Percentiles rank a stretch among this genome's conserved stretches.
These are phyloP conservation scores for Varanus salvator DNA, from an alignment of 2,113 vertebrate genomes.

Conservation along the genomic window DNA sequence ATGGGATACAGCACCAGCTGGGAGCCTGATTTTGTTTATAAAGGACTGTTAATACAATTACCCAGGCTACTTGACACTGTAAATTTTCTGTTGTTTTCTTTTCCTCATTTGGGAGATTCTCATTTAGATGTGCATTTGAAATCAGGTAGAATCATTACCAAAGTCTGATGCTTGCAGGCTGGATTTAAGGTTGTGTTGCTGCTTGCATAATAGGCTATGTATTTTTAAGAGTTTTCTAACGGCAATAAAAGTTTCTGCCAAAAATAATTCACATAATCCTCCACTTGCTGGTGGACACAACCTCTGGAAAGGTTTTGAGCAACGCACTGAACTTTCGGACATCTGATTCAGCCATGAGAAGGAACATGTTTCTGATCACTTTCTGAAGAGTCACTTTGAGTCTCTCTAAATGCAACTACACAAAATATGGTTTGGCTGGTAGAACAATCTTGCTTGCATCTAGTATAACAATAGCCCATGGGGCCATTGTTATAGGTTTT, in stretches of 20 bases:
- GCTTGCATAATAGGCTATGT: constrained; percentile 58
- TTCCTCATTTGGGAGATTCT: constrained; percentile 47
- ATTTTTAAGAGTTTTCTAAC: constrained; percentile 59
- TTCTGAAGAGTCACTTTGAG: background rate
- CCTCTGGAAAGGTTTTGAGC: constrained; percentile 21
- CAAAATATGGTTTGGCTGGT: background rate
- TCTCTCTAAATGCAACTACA: background rate
- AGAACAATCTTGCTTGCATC: background rate
- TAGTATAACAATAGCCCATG: background rate
- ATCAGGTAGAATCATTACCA: constrained; percentile 39
- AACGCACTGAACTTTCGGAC: constrained; percentile 21
- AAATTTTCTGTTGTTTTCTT: constrained; percentile 57
- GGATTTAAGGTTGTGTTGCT: constrained; percentile 13
- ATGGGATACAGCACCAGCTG: constrained; percentile 57
- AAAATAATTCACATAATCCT: constrained; percentile 31
- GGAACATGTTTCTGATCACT: background rate
- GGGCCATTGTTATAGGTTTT: background rate
- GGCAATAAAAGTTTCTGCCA: constrained; percentile 48
- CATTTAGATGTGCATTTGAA: constrained; percentile 52
- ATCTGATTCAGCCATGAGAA: constrained; percentile 6
- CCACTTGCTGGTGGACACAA: constrained; percentile 23
- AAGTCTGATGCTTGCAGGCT: constrained; percentile 46
- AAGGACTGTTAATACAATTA: constrained; percentile 62
- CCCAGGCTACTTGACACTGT: constrained; percentile 41
- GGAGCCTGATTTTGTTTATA: constrained; percentile 55